A percentile compares a stretch with the other conserved stretches of the same genome.
phyloP scores from a whole-genome alignment of 1,140 invertebrate genomes.

The Drosophila erecta region DNA sequence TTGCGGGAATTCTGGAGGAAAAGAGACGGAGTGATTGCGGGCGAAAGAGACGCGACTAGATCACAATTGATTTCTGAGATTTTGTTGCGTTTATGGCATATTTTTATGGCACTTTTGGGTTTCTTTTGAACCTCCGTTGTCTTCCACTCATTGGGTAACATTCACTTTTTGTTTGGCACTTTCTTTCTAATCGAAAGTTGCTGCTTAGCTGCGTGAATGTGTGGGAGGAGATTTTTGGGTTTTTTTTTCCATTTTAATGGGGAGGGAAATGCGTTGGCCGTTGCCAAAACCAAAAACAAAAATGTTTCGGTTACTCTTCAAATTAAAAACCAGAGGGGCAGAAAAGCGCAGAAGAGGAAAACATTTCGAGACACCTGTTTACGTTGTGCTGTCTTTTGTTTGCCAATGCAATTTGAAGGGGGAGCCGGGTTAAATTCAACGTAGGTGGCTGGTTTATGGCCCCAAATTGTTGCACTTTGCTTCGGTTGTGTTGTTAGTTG shows the following conservation, averaged over 20 bases:
- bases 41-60: slow-evolving; percentile 15
- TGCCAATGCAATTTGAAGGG: slow-evolving; percentile 21
- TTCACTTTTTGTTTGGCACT: slow-evolving; percentile 79
- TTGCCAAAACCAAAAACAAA: slow-evolving; percentile 24
- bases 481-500: slow-evolving; percentile 48
- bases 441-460: slow-evolving; percentile 69
- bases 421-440: slow-evolving; percentile 23
- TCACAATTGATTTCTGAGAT: slow-evolving; percentile 53
- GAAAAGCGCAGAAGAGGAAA: slow-evolving; percentile 41
- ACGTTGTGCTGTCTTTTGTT: slow-evolving; percentile 39
- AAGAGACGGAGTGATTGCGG: not conserved
- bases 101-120: slow-evolving; percentile 59
- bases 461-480: slow-evolving; percentile 74
- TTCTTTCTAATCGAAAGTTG: slow-evolving; percentile 78
- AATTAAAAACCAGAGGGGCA: slow-evolving; percentile 55
- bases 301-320: slow-evolving; percentile 53
- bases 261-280: slow-evolving; percentile 48
- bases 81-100: slow-evolving; percentile 52
- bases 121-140: slow-evolving; percentile 40
- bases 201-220: slow-evolving; percentile 39
- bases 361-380: slow-evolving; percentile 45
- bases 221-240: slow-evolving; percentile 21
- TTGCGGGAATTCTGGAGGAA: slow-evolving; percentile 35
- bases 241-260: not conserved
- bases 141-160: slow-evolving; percentile 51